Evolutionary conservation across 1,140 invertebrate genomes (phyloP).

Genomic region (Drosophila chauvacae): DNA sequence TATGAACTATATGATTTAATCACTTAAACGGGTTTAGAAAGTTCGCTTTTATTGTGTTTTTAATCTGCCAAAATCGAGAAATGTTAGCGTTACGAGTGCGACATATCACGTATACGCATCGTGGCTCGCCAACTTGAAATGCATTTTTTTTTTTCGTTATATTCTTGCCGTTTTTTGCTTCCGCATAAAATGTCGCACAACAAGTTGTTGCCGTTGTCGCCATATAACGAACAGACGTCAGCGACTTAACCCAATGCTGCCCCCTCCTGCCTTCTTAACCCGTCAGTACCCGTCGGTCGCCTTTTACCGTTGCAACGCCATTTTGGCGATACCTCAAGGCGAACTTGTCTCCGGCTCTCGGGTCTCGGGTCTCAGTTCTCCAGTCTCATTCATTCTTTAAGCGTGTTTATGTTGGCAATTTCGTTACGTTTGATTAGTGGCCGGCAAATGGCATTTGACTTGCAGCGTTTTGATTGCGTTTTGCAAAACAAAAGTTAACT

Average conservation of each 20-base stretch:
- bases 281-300: conserved; percentile 4
- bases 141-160: conserved; percentile 5
- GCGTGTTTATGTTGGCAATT: conserved; percentile 78
- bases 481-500: conserved; percentile 55
- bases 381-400: conserved; percentile 63
- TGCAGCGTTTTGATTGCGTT: conserved; percentile 71
- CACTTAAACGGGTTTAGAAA: conserved; percentile 9
- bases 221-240: conserved; percentile 36
- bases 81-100: conserved; percentile 42
- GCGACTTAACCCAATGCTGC: conserved; percentile 27
- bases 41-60: not conserved
- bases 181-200: conserved; percentile 69
- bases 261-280: not conserved
- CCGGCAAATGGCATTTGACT: conserved; percentile 80
- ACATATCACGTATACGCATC: conserved; percentile 77
- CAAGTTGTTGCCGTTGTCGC: conserved; percentile 57
- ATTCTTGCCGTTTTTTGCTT: conserved; percentile 57
- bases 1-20: not conserved
- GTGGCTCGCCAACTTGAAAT: conserved; percentile 32
- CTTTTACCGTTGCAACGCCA: conserved; percentile 78
- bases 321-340: conserved; percentile 79
- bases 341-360: conserved; percentile 62
- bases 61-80: conserved; percentile 1
- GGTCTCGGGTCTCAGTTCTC: conserved; percentile 22
- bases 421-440: conserved; percentile 81